Base-by-base conservation (phyloP, 2,797 vertebrate genomes). In the Danio choprae region DNA sequence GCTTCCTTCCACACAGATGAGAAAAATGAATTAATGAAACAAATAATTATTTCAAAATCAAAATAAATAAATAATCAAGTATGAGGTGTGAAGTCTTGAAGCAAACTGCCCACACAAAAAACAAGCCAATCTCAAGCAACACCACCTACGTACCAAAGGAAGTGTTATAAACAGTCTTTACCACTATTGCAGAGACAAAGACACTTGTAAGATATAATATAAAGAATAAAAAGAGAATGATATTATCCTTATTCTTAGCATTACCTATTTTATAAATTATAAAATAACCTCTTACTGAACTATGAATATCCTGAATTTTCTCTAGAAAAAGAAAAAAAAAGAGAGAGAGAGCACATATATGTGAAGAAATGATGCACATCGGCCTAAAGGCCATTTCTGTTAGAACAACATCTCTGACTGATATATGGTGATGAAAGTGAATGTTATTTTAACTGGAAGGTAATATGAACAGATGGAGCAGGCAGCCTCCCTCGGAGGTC, bases 401-500 rank as follows among this genome's bases (percentile, higher is more conserved):
- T 55, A 38, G 20, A 38, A 20, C 20, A 46, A 11, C 16, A 62
- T 60, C 43, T 69, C 46, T 41, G 68, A 20, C 16, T 4, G 22
- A 58, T 59, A 59, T 11, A 8, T 7, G 55, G 29, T 58, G 29
- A 58, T 50, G 29, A 40, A 58, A 69, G 41, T 15, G 29, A 70
- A 41, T 60, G 22, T 48, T 16, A 56, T 59, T 58, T 75, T 68
- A 29, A 46, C 29, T 12, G 70, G 36, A 67, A 29, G 4, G 65
- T 59, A 70, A 12, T 48, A 62, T 48, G 67, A 70, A 70, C 65
- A 79, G 76, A 79, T 67, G 51, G 62, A 74, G 40, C n/a, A 58
- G 44, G 43, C 15, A n/a, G 68, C 29, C 38, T 58, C 75, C 51
- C 60, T n/a, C 46, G 56, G 62, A 69, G 63, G 69, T 74, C 69